Conservation (phyloP, 2,113 vertebrate genomes). For the Ramphastos sulfuratus region DNA sequence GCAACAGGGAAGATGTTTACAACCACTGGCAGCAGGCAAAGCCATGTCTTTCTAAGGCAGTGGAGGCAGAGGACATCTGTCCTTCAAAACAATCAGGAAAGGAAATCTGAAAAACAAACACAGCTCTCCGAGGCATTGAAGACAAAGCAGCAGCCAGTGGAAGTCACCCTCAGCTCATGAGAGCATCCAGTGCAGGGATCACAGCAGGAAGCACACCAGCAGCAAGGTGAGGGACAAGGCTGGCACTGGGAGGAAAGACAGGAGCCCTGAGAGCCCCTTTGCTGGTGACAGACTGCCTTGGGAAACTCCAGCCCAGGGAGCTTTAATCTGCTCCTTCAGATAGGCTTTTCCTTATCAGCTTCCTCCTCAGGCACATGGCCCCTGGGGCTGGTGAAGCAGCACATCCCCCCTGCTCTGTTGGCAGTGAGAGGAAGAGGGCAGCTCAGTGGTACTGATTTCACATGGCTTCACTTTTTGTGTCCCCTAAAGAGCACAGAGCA, state of each 20-base stretch:
- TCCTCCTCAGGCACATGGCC: neutral
- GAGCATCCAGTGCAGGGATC: neutral
- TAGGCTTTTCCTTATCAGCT: neutral
- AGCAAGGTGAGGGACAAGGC: neutral
- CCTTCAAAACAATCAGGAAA: constrained; percentile 22
- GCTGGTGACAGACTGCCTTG: neutral
- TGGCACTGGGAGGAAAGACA: neutral
- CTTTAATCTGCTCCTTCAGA: neutral
- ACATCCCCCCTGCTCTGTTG: accelerated
- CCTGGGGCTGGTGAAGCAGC: neutral
- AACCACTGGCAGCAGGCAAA: neutral
- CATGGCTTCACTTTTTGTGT: neutral
- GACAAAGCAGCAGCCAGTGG: neutral
- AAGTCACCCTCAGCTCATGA: neutral
- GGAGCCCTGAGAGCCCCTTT: neutral
- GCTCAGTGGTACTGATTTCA: neutral
- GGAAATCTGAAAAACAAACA: constrained; percentile 8
- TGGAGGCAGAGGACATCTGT: neutral
- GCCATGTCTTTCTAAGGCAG: neutral
- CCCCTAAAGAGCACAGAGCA: neutral
- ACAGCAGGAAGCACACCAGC: neutral
- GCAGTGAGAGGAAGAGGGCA: neutral
- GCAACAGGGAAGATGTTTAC: constrained; percentile 1
- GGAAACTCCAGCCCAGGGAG: neutral
- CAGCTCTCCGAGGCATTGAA: neutral